Evolutionary conservation across 2,797 vertebrate species (phyloP), one percentile per base, ranked within the genome.

Genomic region (Erpetoichthys calabaricus): DNA sequence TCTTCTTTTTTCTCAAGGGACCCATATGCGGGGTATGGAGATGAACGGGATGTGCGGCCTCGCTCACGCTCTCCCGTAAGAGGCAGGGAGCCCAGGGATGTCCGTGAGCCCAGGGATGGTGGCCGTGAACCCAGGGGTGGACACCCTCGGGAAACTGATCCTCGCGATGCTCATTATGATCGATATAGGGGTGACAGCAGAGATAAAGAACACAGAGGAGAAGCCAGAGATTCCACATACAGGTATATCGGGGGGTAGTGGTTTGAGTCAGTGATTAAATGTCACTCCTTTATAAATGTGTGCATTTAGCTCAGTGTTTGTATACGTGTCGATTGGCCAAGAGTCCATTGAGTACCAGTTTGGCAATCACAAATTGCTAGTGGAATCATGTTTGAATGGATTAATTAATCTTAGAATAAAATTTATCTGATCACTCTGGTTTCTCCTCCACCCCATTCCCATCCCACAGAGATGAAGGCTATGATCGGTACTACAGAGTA

Each of bases 401-500:
- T 25, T 25, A 25, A 25, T 25, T 1, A 25, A 25, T 25, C 25
- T n/a, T n/a, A n/a, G n/a, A n/a, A n/a, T n/a, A n/a, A 2, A 25
- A 25, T 25, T 25, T 1, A 2, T 25, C 25, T 25, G 25, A 25
- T 25, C 25, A 25, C 25, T 25, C 25, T 25, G 25, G 25, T 25
- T 25, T 25, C 25, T 25, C 2, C 25, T 25, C 25, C 25, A 25
- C 25, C 25, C 25, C n/a, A 42, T 44, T 55, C 7, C 7, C 7
- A n/a, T 73, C 60, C 64, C 86, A 77, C 56, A 84, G 88, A 69
- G 91, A 92, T 0, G 90, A 92, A 5, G 66, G 71, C 2, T 89
- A 86, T 0, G 92, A 97, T 54, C 76, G 91, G 5, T 92, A 85
- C 63, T 76, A 80, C 56, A 86, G 88, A 9, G 57, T 86, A 0